Evolutionary conservation across 2,888 invertebrate genomes (phyloP).

Genomic region (Drosophila neoperkinsi): DNA sequence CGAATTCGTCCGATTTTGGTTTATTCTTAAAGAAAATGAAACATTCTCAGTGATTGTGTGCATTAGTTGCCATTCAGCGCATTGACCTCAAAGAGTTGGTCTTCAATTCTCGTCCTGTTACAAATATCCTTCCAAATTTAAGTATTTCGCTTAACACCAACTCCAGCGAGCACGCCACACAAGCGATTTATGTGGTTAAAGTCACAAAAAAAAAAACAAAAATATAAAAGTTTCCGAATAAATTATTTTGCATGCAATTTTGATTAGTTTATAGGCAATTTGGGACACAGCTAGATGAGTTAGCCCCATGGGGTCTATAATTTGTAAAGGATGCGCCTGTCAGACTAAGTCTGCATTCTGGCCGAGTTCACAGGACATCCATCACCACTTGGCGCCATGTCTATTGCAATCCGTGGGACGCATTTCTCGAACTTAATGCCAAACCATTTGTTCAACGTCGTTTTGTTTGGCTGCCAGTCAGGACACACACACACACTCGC

Average conservation of each 20-base stretch:
- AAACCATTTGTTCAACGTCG: conserved; percentile 67
- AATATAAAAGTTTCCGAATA: not conserved
- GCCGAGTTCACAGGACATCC: conserved; percentile 32
- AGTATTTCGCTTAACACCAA: not conserved
- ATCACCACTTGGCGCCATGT: conserved; percentile 23
- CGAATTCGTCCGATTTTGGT: not conserved
- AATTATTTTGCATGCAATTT: conserved; percentile 20
- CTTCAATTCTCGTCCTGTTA: not conserved
- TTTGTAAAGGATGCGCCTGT: conserved; percentile 27
- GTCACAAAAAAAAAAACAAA: accelerated
- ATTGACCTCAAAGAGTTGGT: conserved; percentile 29
- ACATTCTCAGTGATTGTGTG: conserved; percentile 14
- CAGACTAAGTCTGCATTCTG: conserved; percentile 23
- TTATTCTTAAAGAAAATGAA: conserved; percentile 8
- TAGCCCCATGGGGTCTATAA: conserved; percentile 22
- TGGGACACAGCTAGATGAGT: conserved; percentile 5
- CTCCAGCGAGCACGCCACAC: not conserved
- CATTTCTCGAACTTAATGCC: conserved; percentile 52
- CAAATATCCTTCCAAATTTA: not conserved
- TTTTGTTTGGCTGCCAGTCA: conserved; percentile 56
- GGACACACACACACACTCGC: conserved; percentile 39
- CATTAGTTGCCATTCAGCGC: conserved; percentile 49
- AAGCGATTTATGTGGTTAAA: not conserved
- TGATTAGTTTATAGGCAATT: conserved; percentile 45
- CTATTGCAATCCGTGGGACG: conserved; percentile 52